phyloP scores from a whole-genome alignment of 2,797 vertebrate species.

The Protonibea diacanthus region DNA sequence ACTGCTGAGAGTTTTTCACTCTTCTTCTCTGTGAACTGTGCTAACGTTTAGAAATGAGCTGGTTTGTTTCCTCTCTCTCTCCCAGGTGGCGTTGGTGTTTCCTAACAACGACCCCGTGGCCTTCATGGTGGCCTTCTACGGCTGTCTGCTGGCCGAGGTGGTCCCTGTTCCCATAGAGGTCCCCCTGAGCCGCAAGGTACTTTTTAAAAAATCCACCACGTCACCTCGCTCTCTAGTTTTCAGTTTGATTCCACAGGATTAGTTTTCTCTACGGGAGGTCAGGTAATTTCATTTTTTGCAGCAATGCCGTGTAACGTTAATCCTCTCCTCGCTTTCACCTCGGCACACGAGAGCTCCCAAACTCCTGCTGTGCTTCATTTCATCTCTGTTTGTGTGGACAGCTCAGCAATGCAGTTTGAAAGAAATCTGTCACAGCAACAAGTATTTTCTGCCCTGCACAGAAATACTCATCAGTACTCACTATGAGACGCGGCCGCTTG shows the following conservation, averaged over 20 bases:
- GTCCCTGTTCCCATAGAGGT: conserved; percentile 99
- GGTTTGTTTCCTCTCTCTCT: conserved; percentile 21
- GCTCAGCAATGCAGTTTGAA: background rate
- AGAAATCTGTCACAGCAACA: conserved; percentile 12
- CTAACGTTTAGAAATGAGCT: background rate
- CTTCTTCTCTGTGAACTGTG: background rate
- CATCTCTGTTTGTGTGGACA: background rate
- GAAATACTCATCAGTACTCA: background rate
- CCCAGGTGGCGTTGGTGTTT: conserved; percentile 96
- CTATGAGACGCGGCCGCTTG: background rate
- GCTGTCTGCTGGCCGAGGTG: conserved; percentile 97
- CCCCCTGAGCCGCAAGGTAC: conserved; percentile 97
- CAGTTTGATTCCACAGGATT: conserved; percentile 23
- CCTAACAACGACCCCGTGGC: conserved; percentile 99
- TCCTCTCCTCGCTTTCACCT: conserved; percentile 22
- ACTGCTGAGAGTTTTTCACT: background rate
- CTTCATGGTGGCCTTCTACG: conserved; percentile 99
- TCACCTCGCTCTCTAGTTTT: background rate
- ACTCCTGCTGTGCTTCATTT: conserved; percentile 17
- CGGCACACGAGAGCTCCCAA: background rate
- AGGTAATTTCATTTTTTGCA: conserved; percentile 22
- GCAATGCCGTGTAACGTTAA: conserved; percentile 2
- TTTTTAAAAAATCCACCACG: background rate
- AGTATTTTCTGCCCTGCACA: conserved; percentile 7
- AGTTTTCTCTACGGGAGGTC: conserved; percentile 28